Percentiles rank a stretch among this genome's conserved stretches.
Conservation (phyloP, 2,797 vertebrate species). For the Myripristis jacobus region DNA sequence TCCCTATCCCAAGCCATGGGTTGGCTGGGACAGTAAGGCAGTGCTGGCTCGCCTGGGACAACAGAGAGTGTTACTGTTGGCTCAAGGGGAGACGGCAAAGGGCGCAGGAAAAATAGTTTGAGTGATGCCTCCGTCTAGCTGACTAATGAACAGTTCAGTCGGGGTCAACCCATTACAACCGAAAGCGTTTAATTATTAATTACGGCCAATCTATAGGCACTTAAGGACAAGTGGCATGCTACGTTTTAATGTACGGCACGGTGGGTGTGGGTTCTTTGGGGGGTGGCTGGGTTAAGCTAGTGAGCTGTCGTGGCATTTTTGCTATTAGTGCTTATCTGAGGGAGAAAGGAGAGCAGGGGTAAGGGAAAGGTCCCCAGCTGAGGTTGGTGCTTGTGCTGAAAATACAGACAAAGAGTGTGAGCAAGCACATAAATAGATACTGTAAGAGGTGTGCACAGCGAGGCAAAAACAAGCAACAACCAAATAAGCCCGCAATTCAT, state of each 20-base stretch:
- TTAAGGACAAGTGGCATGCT: slow-evolving; percentile 91
- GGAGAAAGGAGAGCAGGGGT: slow-evolving; percentile 45
- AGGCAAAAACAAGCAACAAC: too few species aligned
- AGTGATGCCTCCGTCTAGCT: slow-evolving; percentile 93
- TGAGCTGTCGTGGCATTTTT: slow-evolving; percentile 82
- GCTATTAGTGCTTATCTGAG: slow-evolving; percentile 86
- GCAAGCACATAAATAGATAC: slow-evolving; percentile 18
- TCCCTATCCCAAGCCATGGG: slow-evolving; percentile 69
- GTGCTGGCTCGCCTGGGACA: slow-evolving; percentile 53
- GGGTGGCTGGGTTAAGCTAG: slow-evolving; percentile 17
- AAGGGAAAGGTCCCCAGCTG: slow-evolving; percentile 57
- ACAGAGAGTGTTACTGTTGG: slow-evolving; percentile 51
- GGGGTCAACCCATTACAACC: slow-evolving; percentile 98
- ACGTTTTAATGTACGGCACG: slow-evolving; percentile 91
- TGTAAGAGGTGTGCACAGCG: slow-evolving; percentile 5
- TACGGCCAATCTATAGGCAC: slow-evolving; percentile 91
- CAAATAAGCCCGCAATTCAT: too few species aligned
- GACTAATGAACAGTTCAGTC: slow-evolving; percentile 97
- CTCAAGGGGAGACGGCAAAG: slow-evolving; percentile 80
- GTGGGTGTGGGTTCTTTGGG: slow-evolving; percentile 54
- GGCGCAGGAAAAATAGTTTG: slow-evolving; percentile 90
- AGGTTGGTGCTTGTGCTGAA: slow-evolving; percentile 45
- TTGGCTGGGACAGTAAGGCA: slow-evolving; percentile 74
- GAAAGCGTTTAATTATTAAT: slow-evolving; percentile 99
- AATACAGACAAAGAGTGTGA: slow-evolving; percentile 28